These are phyloP conservation scores for Poecile atricapillus DNA, from an alignment of 2,113 vertebrate species.

Conservation along the genomic window DNA sequence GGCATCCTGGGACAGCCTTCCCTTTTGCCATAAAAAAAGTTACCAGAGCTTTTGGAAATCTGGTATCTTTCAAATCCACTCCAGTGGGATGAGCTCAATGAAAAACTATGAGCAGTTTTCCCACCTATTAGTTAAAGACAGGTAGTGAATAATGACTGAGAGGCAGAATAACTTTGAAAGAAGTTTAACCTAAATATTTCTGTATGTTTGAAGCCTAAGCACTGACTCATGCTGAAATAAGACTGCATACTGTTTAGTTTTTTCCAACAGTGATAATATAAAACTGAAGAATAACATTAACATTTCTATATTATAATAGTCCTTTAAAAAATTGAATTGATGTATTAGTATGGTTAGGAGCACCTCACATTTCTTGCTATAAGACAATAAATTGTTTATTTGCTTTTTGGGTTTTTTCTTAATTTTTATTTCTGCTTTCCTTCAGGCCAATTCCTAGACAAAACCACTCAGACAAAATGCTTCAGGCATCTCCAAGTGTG, in stretches of 20 bases:
- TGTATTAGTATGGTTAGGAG: background rate
- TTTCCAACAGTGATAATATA: background rate
- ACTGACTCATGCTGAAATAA: background rate
- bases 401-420: background rate
- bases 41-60: background rate
- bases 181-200: background rate
- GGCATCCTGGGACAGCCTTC: background rate
- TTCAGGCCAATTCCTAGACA: background rate
- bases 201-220: background rate
- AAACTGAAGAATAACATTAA: background rate
- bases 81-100: background rate
- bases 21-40: background rate
- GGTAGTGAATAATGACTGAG: background rate
- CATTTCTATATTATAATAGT: background rate
- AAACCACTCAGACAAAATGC: background rate
- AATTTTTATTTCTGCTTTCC: background rate
- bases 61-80: background rate
- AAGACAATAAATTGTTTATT: background rate
- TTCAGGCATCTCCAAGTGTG: background rate
- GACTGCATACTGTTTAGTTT: background rate
- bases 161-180: background rate
- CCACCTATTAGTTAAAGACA: background rate
- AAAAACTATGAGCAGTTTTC: background rate
- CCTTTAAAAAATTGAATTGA: background rate
- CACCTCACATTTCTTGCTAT: background rate